Percentiles rank a stretch among this genome's conserved stretches.
phyloP scores from a whole-genome alignment of 2,113 vertebrate genomes.

The Coptodon bakossiorum region DNA sequence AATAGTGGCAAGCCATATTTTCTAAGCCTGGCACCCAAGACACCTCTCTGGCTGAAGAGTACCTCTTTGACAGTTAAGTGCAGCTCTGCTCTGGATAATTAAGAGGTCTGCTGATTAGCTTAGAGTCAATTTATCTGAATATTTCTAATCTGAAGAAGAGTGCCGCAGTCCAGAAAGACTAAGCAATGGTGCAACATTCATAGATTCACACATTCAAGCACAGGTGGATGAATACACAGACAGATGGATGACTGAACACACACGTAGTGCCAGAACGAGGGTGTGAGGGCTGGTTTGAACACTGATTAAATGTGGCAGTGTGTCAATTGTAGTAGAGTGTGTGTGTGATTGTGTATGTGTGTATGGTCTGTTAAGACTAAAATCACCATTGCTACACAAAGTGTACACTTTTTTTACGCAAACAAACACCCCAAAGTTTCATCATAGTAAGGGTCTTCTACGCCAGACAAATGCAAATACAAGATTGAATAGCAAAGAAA shows the following conservation, averaged over 20 bases:
- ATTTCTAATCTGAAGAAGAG: slow-evolving; percentile 15
- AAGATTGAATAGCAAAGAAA: background rate
- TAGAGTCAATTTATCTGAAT: background rate
- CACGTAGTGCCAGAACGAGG: slow-evolving; percentile 3
- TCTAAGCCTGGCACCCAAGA: background rate
- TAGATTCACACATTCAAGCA: slow-evolving; percentile 2
- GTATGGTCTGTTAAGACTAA: slow-evolving; percentile 1
- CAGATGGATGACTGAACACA: slow-evolving; percentile 41
- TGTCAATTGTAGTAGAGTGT: slow-evolving; percentile 48
- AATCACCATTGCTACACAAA: background rate
- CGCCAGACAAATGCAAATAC: background rate
- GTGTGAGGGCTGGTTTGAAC: slow-evolving; percentile 40
- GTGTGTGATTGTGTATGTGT: background rate
- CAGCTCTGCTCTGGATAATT: background rate
- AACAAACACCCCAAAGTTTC: background rate
- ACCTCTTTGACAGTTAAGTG: background rate
- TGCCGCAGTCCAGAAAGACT: background rate
- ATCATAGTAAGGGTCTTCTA: background rate
- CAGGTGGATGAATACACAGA: slow-evolving; percentile 37
- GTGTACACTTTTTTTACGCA: background rate
- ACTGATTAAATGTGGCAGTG: slow-evolving; percentile 60
- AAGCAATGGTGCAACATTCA: background rate
- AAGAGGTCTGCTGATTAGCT: background rate
- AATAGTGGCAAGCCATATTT: background rate
- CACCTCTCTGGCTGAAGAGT: background rate